These are phyloP conservation scores for Latrodectus elegans DNA, from an alignment of 2,888 invertebrate genomes.

Conservation along the genomic window DNA sequence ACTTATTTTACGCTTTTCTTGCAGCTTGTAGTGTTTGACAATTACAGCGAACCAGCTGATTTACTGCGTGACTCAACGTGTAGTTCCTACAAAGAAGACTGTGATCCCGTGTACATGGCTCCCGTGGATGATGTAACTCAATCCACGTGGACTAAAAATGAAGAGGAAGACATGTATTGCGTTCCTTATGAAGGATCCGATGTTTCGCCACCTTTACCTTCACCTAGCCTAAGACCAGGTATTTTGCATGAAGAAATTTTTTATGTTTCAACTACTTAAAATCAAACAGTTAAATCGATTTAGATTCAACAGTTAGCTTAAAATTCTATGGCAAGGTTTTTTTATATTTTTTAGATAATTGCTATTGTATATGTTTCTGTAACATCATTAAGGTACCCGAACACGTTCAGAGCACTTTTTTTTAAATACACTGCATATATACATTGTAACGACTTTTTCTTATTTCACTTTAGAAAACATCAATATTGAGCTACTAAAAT, in stretches of 20 bases:
- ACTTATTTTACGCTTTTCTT: background rate
- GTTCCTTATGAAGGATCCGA: conserved; percentile 52
- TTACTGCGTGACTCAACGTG: conserved; percentile 16
- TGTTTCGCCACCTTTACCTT: conserved; percentile 25
- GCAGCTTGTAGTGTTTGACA: conserved; percentile 60
- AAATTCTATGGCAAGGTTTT: too few relatives aligned
- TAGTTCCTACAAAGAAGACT: conserved; percentile 14
- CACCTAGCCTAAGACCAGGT: conserved; percentile 51
- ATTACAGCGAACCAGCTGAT: conserved; percentile 65
- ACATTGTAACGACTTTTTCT: too few relatives aligned
- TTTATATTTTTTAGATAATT: too few relatives aligned
- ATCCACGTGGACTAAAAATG: background rate
- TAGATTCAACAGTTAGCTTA: too few relatives aligned
- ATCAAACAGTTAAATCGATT: too few relatives aligned
- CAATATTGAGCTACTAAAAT: too few relatives aligned
- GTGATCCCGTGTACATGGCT: conserved; percentile 60
- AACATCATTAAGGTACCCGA: too few relatives aligned
- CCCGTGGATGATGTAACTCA: conserved; percentile 47
- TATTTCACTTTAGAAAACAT: too few relatives aligned
- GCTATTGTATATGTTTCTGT: too few relatives aligned
- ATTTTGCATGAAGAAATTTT: background rate
- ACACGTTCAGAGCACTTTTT: too few relatives aligned
- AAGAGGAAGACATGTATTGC: conserved; percentile 63
- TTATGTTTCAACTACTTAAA: too few relatives aligned
- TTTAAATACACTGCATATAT: too few relatives aligned